Base-by-base conservation (phyloP, 2,113 vertebrate species). In the Hirundichthys speculiger region DNA sequence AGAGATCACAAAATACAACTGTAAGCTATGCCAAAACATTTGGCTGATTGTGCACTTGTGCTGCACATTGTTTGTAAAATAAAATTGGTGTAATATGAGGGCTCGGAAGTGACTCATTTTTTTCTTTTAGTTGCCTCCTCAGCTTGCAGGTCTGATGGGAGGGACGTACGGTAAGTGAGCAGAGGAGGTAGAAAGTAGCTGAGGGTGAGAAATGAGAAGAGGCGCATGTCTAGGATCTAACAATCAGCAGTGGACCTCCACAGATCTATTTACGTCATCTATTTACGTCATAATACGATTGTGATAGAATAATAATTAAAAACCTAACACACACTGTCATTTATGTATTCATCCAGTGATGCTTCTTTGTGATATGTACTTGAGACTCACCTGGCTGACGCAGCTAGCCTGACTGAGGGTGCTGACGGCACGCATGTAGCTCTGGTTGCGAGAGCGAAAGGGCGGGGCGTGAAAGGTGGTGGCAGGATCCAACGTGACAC, bases 341-440 rank as follows among this genome's bases (percentile, higher is more conserved):
- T 61, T 12, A 38, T 41, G 40, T 54, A 42, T 79, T 21, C 46
- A 22, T 13, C 3, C n/a, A 56, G 22, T 63, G 57, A 68, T 68
- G 45, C 71, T 30, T 48, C 75, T 51, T 39, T 72, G 51, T 42
- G 5, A n/a, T 67, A 57, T 15, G n/a, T 77, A 59, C 66, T 76
- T 34, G 20, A 65, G 62, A 92, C 93, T 93, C 90, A 99, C 98
- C 98, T 99, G 98, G 94, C 98, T 99, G 88, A 99, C 91, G 82
- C 98, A 99, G 97, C 98, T 99, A 92, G 98, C 98, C 93, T 99
- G 97, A 91, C 98, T 99, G 91, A 99, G 94, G 52, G 96, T 99
- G 96, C 98, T 99, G 91, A 99, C 96, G 12, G 98, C 98, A 45
- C 98, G 92, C 97, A 99, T 99, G 94, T 99, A 99, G 94, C 98